Percentiles rank a stretch among this genome's conserved stretches.
phyloP scores from a whole-genome alignment of 2,797 vertebrate genomes.

The Huso huso region DNA sequence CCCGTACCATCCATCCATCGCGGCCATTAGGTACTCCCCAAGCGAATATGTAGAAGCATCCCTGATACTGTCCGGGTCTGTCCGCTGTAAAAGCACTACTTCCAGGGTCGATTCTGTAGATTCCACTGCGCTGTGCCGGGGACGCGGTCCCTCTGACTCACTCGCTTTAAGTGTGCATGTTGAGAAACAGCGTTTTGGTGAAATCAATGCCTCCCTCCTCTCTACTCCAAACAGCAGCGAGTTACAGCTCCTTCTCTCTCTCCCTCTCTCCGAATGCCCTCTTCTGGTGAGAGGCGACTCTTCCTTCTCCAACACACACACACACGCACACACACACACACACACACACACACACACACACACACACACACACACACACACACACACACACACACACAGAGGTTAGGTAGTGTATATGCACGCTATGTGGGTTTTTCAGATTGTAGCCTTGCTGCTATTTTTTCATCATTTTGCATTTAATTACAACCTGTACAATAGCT shows the following conservation, averaged over 20 bases:
- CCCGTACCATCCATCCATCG: conserved; percentile 13
- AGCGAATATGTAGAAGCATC: neutral
- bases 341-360: neutral
- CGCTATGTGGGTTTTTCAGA: no score
- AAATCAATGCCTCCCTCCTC: conserved; percentile 10
- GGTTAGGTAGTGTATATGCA: neutral
- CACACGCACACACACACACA: conserved; percentile 7
- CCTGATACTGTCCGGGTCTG: neutral
- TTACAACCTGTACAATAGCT: conserved; percentile 11
- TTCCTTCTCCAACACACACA: conserved; percentile 22
- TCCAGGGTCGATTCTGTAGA: conserved; percentile 2
- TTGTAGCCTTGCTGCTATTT: no score
- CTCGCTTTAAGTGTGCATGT: neutral
- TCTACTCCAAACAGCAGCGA: conserved; percentile 20
- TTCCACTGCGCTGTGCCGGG: conserved; percentile 6
- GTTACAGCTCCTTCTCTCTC: conserved; percentile 17
- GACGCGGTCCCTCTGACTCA: neutral
- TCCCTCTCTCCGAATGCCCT: conserved; percentile 43
- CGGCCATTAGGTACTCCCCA: conserved; percentile 4
- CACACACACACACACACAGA: conserved; percentile 1
- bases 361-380: conserved; percentile 6
- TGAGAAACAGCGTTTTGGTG: conserved; percentile 5
- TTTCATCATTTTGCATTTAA: conserved; percentile 19
- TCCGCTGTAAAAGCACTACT: no score
- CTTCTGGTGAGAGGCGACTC: conserved; percentile 46